These are phyloP conservation scores for Euplexia lucipara DNA, from an alignment of 2,888 invertebrate species.

Conservation along the genomic window DNA sequence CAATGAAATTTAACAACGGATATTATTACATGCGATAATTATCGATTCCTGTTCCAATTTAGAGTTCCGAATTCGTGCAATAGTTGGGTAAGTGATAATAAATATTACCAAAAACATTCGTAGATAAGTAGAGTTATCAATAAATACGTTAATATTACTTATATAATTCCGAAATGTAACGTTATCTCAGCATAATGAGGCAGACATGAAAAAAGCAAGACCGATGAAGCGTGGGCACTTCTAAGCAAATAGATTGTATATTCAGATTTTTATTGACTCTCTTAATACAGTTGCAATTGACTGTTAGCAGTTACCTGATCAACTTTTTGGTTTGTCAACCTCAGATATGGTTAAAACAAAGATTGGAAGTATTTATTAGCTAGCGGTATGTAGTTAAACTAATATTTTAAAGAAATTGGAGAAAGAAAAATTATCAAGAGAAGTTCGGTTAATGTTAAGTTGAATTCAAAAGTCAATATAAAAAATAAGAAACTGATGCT, in stretches of 20 bases:
- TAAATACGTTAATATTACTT: conserved; percentile 57
- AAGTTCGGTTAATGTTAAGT: background rate
- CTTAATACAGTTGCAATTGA: conserved; percentile 64
- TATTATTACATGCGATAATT: conserved; percentile 13
- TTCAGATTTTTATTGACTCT: conserved; percentile 59
- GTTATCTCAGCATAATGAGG: conserved; percentile 66
- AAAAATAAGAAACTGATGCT: background rate
- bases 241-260: conserved; percentile 58
- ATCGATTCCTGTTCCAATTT: conserved; percentile 29
- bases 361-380: no score
- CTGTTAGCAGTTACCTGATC: conserved; percentile 8
- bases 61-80: conserved; percentile 16
- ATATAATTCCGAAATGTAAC: conserved; percentile 67
- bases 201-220: conserved; percentile 63
- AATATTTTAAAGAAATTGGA: no score
- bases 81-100: conserved; percentile 32
- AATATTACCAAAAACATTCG: conserved; percentile 1
- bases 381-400: background rate
- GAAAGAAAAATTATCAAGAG: background rate
- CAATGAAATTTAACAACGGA: conserved; percentile 23
- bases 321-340: conserved; percentile 5
- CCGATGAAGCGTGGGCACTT: conserved; percentile 65
- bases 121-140: conserved; percentile 11
- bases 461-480: background rate
- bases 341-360: background rate